Evolutionary conservation across 2,888 invertebrate genomes (phyloP), one percentile per base, ranked within the genome.

Genomic region (Drosophila robusta): DNA sequence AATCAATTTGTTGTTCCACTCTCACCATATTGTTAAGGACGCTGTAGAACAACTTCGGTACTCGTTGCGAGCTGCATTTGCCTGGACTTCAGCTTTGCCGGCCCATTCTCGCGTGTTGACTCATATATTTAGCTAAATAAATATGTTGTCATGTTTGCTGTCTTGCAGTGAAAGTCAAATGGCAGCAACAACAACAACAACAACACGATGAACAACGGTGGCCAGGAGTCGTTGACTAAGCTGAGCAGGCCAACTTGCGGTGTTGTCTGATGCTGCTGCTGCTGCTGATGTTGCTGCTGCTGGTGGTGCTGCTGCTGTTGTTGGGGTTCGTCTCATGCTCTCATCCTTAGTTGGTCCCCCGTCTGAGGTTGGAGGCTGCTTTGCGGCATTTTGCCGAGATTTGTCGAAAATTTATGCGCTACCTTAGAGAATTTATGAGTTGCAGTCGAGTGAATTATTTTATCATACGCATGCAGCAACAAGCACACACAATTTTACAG

Each of bases 381-480:
- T 86, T 85, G 85, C 85, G 87, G 85, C 87, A 88, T 88, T 85
- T 88, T 78, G 87, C 87, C 64, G 84, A 85, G 85, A 85, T 85
- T 85, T 85, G 85, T 80, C 58, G 89, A 76, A 78, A 87, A 88
- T 88, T 88, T 88, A 88, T 89, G 85, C 90, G 76, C 87, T 78
- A 80, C 87, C 87, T 89, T 82, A 71, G 76, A 80, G 89, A 88
- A 88, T 88, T 88, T 88, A 88, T 88, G 87, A 88, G 80, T 87
- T 83, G 85, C 89, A 87, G 85, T 82, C 82, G 89, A 90, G 87
- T 88, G 87, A 88, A 87, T 88, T 88, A 88, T 89, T 88, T 88
- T 88, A 88, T 88, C 89, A 87, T 84, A 86, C 89, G 80, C 89
- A 87, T 78, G 81, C 85, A 89, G 80, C 80, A 82, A 76, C 80